phyloP scores from a whole-genome alignment of 1,140 invertebrate genomes.

The Ephestia elutella region DNA sequence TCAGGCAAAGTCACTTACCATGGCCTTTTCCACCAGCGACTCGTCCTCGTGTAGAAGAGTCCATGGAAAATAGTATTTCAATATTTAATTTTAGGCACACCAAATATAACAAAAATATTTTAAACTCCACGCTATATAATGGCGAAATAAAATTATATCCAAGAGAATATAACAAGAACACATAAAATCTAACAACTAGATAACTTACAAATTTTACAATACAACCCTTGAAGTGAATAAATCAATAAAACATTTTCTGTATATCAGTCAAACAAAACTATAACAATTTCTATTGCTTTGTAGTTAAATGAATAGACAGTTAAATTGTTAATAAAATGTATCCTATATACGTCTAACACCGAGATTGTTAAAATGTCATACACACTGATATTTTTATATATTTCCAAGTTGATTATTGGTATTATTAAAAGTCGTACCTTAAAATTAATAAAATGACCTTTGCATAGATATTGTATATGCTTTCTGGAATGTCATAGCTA shows the following conservation, averaged over 20 bases:
- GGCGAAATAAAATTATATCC: conserved; percentile 22
- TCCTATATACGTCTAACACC: conserved; percentile 22
- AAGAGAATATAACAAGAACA: conserved; percentile 14
- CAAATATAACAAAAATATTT: conserved; percentile 17
- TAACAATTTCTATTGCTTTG: not conserved
- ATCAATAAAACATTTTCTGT: conserved; percentile 4
- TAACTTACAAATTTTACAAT: conserved; percentile 7
- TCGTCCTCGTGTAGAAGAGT: conserved; percentile 60
- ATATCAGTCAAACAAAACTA: not conserved
- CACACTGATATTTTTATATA: not conserved
- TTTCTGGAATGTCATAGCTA: conserved; percentile 33
- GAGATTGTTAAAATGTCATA: conserved; percentile 2
- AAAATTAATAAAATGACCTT: not conserved
- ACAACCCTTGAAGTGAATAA: not conserved
- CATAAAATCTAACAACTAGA: conserved; percentile 9
- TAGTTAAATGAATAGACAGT: not conserved
- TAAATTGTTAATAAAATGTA: not conserved
- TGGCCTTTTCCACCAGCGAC: conserved; percentile 63
- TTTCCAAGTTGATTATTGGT: conserved; percentile 1
- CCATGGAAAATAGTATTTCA: conserved; percentile 62
- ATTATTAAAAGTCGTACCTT: not conserved
- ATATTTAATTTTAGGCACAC: conserved; percentile 60
- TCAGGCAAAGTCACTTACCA: conserved; percentile 63
- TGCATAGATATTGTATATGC: not conserved
- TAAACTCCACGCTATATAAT: conserved; percentile 15